Conservation (phyloP, 2,113 vertebrate genomes). For the Pampusana beccarii region DNA sequence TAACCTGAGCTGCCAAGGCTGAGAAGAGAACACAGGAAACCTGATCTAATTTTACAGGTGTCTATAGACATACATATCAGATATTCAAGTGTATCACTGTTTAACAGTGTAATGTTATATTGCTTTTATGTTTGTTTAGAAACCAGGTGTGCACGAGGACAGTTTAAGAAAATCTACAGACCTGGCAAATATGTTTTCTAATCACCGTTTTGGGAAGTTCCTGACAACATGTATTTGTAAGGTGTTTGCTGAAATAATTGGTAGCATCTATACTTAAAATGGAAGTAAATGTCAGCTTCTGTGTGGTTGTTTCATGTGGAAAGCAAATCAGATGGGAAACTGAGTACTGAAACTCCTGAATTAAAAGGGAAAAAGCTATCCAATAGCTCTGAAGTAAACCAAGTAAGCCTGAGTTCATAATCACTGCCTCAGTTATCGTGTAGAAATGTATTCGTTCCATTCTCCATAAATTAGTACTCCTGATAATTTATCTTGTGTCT, state of each 20-base stretch:
- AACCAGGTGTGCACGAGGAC: not conserved
- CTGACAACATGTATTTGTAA: not conserved
- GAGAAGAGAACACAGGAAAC: not conserved
- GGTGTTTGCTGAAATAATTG: not conserved
- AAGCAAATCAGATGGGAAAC: not conserved
- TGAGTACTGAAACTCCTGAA: not conserved
- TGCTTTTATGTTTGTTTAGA: not conserved
- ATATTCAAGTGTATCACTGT: not conserved
- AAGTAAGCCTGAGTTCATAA: not conserved
- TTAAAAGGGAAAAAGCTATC: not conserved
- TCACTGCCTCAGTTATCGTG: rapidly evolving
- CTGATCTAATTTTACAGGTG: not conserved
- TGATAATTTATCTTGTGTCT: not conserved
- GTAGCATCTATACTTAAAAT: not conserved
- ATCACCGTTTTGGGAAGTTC: not conserved
- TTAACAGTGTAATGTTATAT: not conserved
- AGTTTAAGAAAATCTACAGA: not conserved
- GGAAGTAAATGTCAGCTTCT: not conserved
- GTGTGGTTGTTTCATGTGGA: rapidly evolving
- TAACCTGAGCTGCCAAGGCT: not conserved
- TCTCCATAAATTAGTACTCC: not conserved
- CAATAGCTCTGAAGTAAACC: not conserved
- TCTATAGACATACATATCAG: not conserved
- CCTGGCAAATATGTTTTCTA: not conserved
- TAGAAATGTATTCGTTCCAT: not conserved